phyloP scores from a whole-genome alignment of 2,113 vertebrate species.

The Oreocharis arfaki region DNA sequence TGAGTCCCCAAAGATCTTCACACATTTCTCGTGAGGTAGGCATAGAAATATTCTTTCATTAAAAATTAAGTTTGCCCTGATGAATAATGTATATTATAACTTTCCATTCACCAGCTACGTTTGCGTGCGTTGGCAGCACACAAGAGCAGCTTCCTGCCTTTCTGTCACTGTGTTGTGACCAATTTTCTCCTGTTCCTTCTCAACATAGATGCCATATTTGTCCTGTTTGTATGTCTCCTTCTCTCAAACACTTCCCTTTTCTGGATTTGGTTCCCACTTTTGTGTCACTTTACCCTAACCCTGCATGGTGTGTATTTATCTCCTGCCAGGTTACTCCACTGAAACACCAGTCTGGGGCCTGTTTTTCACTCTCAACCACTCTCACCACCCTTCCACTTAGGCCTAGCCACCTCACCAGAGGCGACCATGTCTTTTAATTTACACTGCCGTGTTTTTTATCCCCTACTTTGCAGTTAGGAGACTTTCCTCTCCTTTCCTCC shows the following conservation, averaged over 20 bases:
- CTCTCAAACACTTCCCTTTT: background rate
- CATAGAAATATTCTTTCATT: slow-evolving; percentile 22
- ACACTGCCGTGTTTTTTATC: background rate
- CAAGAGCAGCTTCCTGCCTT: background rate
- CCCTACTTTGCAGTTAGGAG: background rate
- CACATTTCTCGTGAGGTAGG: background rate
- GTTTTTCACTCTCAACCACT: background rate
- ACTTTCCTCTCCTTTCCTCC: background rate
- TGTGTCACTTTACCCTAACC: background rate
- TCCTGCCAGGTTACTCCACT: background rate
- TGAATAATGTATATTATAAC: slow-evolving; percentile 9
- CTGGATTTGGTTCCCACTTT: background rate
- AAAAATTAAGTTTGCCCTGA: slow-evolving; percentile 21
- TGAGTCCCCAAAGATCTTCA: background rate
- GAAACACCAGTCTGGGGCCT: background rate
- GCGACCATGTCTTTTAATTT: background rate
- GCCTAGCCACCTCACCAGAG: background rate
- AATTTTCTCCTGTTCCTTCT: background rate
- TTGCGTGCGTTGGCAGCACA: background rate
- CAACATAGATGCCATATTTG: background rate
- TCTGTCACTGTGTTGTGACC: background rate
- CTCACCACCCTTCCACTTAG: background rate
- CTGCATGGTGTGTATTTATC: background rate
- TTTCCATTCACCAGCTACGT: background rate
- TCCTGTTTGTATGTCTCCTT: background rate